Conservation (phyloP, 2,113 vertebrate genomes). For the Trichomycterus rosablanca region DNA sequence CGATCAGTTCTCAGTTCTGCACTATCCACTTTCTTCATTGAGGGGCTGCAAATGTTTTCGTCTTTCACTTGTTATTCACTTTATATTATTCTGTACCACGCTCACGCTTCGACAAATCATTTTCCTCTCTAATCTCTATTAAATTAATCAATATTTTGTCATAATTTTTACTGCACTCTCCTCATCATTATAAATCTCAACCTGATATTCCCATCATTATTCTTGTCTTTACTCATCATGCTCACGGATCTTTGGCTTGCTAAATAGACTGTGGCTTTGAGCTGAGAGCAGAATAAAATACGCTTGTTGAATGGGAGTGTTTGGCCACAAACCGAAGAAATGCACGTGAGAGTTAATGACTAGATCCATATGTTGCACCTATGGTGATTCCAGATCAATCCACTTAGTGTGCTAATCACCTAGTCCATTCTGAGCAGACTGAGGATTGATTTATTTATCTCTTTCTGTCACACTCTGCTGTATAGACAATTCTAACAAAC, state of each 20-base stretch:
- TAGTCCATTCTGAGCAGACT: neutral
- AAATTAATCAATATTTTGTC: too few species aligned
- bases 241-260: neutral
- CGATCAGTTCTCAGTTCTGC: too few species aligned
- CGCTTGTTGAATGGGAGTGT: too few species aligned
- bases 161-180: too few species aligned
- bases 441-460: slow-evolving; percentile 1
- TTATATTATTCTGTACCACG: too few species aligned
- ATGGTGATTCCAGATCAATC: neutral
- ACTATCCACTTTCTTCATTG: too few species aligned
- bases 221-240: neutral
- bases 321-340: neutral
- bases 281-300: neutral
- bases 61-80: too few species aligned
- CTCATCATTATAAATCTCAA: neutral
- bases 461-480: neutral
- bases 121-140: too few species aligned
- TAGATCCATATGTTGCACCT: slow-evolving; percentile 16
- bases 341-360: neutral
- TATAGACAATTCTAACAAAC: neutral
- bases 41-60: too few species aligned
- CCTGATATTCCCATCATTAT: neutral
- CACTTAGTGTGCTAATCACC: slow-evolving; percentile 10
- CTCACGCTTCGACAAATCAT: too few species aligned
- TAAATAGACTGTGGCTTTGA: neutral